Base-by-base conservation (phyloP, 1,140 invertebrate species). In the Cotesia typhae region DNA sequence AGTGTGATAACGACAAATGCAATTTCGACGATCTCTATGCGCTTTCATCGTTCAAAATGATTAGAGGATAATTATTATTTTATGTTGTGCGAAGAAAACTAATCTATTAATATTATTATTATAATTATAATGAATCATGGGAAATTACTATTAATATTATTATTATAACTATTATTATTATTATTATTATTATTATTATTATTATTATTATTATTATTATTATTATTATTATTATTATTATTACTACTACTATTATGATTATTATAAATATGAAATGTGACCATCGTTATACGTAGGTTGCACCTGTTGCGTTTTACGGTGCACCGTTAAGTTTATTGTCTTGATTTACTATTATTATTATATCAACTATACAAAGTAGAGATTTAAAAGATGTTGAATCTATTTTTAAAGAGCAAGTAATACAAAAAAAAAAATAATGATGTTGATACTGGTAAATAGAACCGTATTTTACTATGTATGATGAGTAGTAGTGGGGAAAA, bases 401-500 rank as follows among this genome's bases (percentile, higher is more conserved):
- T 86, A 86, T 86, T 86, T 86, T 86, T 85, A 80, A 82, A 85
- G 77, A 74, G 78, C 77, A 77, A 76, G 80, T 80, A 77, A 77
- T 76, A 79, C 75, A 77, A 79, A 72, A 68, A 72, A 72, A 80
- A 78, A 75, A 81, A 78, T 59, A 38, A 73, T 63, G 36, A 63
- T 36, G 61, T 67, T 70, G 52, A 76, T 61, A 67, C 71, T 71
- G 67, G 72, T 70, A 78, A 74, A 78, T 73, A 77, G 60, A 81
- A 77, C 82, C 77, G 84, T 86, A 86, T 86, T 86, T 86, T 86
- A 79, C 84, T 86, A 86, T 84, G 78, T 75, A 81, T 78, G 73
- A 47, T 10, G 6, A 47, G 6, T 47, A 47, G 41, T 47, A 47
- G 41, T 47, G 41, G 41, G 41, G 57, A 71, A 77, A 80, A 76